phyloP scores from a whole-genome alignment of 2,797 vertebrate species.

The Ispidina picta region DNA sequence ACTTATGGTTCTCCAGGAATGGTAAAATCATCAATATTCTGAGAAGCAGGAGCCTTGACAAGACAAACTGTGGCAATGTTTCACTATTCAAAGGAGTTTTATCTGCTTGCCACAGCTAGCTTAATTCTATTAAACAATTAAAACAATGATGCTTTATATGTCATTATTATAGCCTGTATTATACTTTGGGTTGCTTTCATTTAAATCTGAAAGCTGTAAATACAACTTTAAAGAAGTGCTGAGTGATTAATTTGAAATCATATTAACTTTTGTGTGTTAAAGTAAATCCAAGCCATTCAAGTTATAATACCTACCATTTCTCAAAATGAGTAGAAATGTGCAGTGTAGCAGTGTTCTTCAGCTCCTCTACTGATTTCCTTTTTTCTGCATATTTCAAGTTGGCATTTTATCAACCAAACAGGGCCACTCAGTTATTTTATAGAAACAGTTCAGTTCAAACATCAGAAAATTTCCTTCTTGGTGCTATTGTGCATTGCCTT shows the following conservation, averaged over 20 bases:
- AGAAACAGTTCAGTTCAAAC: neutral
- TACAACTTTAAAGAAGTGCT: constrained; percentile 19
- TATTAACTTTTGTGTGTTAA: constrained; percentile 8
- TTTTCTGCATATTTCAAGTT: neutral
- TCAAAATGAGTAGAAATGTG: constrained; percentile 32
- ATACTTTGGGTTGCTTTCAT: constrained; percentile 53
- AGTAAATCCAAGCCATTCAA: constrained; percentile 34
- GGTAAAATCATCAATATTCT: constrained; percentile 55
- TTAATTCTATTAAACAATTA: constrained; percentile 61
- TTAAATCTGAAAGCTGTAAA: constrained; percentile 57
- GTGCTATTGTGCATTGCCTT: neutral
- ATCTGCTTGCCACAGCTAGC: constrained; percentile 56
- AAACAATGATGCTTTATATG: constrained; percentile 51
- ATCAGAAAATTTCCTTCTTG: neutral
- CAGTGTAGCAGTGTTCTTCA: neutral
- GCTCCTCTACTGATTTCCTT: neutral
- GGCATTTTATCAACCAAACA: constrained; percentile 19
- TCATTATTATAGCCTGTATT: constrained; percentile 54
- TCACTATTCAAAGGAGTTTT: constrained; percentile 41
- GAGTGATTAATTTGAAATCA: constrained; percentile 50
- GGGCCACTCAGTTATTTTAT: neutral
- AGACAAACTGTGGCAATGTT: constrained; percentile 29
- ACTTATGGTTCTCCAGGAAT: constrained; percentile 13
- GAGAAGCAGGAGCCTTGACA: constrained; percentile 42
- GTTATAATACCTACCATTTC: constrained; percentile 7